A percentile compares a stretch with the other conserved stretches of the same genome.
phyloP scores from a whole-genome alignment of 1,140 invertebrate species.

The Trichomalopsis sarcophagae region DNA sequence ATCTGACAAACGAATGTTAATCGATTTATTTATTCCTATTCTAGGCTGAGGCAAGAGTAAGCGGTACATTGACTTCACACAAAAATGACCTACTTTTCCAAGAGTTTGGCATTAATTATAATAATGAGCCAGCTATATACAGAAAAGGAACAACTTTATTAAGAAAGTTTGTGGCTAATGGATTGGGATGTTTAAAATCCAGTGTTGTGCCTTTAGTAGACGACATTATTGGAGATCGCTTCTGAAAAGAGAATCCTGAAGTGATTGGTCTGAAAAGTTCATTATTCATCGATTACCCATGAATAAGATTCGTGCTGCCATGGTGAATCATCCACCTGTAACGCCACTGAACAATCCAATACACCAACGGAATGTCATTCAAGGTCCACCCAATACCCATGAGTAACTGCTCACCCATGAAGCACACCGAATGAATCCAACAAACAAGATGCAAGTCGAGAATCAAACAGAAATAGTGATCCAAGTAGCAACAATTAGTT shows the following conservation, averaged over 20 bases:
- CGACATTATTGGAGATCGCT: conserved; percentile 90
- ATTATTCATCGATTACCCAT: conserved; percentile 58
- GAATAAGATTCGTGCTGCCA: conserved; percentile 42
- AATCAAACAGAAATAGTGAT: conserved; percentile 38
- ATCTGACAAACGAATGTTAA: not conserved
- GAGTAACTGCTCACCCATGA: conserved; percentile 31
- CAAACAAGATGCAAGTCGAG: conserved; percentile 35
- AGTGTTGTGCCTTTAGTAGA: conserved; percentile 80
- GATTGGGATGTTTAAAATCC: conserved; percentile 64
- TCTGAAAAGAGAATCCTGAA: conserved; percentile 81
- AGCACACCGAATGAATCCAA: conserved; percentile 38
- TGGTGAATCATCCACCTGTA: conserved; percentile 1
- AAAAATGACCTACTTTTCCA: conserved; percentile 97
- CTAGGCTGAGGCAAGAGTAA: conserved; percentile 87
- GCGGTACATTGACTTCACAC: conserved; percentile 90
- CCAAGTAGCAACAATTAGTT: conserved; percentile 43
- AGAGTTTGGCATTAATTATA: conserved; percentile 96
- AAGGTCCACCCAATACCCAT: conserved; percentile 29
- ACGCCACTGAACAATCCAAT: conserved; percentile 24
- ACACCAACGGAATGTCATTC: conserved; percentile 28
- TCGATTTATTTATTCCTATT: conserved; percentile 59
- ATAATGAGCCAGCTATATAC: conserved; percentile 89
- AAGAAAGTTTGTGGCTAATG: conserved; percentile 76
- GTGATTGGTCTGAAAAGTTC: conserved; percentile 65
- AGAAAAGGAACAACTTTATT: conserved; percentile 92